Conservation (phyloP, 2,113 vertebrate genomes). For the Vanacampus margaritifer region DNA sequence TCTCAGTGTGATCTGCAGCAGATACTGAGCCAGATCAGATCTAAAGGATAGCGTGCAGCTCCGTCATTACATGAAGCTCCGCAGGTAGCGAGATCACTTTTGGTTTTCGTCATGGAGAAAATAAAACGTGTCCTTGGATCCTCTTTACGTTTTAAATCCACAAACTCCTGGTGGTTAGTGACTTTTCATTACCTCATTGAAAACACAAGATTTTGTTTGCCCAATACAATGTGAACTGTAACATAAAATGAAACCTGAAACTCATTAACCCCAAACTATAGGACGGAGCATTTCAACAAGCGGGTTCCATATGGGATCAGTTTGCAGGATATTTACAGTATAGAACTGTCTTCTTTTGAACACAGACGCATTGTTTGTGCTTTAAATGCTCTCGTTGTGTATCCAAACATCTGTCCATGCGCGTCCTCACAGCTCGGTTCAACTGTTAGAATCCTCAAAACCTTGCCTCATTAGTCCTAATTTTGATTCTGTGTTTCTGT, state of each 20-base stretch:
- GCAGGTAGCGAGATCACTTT: slow-evolving; percentile 11
- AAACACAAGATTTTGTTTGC: not conserved
- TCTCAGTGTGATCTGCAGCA: slow-evolving; percentile 54
- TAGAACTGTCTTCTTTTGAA: not conserved
- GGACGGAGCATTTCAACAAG: not conserved
- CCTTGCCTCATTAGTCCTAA: not conserved
- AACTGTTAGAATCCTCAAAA: not conserved
- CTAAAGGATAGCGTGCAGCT: not conserved
- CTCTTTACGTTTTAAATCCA: not conserved
- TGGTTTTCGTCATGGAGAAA: not conserved
- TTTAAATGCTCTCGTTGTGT: not conserved
- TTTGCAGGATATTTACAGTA: not conserved
- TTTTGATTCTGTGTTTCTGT: not conserved
- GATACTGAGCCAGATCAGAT: slow-evolving; percentile 65
- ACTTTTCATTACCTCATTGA: not conserved
- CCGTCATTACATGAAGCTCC: slow-evolving; percentile 24
- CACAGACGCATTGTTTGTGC: slow-evolving; percentile 7
- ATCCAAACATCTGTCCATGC: slow-evolving; percentile 2
- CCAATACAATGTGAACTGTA: not conserved
- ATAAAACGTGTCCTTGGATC: not conserved
- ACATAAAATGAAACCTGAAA: slow-evolving; percentile 3
- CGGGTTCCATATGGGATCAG: slow-evolving; percentile 4
- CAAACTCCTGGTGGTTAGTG: slow-evolving; percentile 2
- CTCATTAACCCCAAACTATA: not conserved
- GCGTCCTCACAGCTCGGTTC: not conserved